Evolutionary conservation across 2,888 invertebrate species (phyloP).

Genomic region (Drosophila meridiana): DNA sequence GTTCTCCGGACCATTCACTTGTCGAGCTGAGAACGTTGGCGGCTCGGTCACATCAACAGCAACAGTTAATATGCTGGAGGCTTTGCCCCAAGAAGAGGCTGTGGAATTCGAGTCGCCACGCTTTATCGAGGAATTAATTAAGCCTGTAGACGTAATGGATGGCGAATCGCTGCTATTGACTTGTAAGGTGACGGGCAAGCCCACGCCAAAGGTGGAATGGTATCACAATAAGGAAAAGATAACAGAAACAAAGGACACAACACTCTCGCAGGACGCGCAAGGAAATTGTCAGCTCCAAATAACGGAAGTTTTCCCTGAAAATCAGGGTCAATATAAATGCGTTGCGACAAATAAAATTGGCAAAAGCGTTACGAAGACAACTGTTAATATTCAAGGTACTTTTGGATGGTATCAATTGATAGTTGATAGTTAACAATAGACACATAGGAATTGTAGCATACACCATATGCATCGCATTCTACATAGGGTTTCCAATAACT

Average conservation of each 20-base stretch:
- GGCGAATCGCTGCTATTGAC: conserved; percentile 92
- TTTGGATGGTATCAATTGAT: conserved; percentile 55
- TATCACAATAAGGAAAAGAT: conserved; percentile 90
- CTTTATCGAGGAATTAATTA: conserved; percentile 89
- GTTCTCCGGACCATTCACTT: conserved; percentile 91
- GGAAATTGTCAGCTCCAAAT: conserved; percentile 93
- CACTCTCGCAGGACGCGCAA: conserved; percentile 90
- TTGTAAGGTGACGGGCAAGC: conserved; percentile 91
- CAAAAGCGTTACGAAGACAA: conserved; percentile 91
- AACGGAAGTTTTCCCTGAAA: conserved; percentile 95
- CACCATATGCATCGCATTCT: conserved; percentile 55
- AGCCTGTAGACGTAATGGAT: conserved; percentile 93
- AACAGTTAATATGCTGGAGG: conserved; percentile 88
- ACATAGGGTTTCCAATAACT: conserved; percentile 64
- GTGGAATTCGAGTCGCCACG: conserved; percentile 90
- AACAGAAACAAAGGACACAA: conserved; percentile 91
- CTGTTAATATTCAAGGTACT: conserved; percentile 93
- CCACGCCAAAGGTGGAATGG: conserved; percentile 93
- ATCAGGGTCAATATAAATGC: conserved; percentile 94
- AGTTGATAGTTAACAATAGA: conserved; percentile 56
- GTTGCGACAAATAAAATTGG: conserved; percentile 93
- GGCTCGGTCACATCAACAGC: conserved; percentile 96
- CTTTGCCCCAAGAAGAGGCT: conserved; percentile 86
- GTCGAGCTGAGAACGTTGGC: conserved; percentile 94
- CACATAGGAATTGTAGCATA: conserved; percentile 37